These are phyloP conservation scores for Ptiloglossa arizonensis DNA, from an alignment of 1,140 invertebrate species.

Conservation along the genomic window DNA sequence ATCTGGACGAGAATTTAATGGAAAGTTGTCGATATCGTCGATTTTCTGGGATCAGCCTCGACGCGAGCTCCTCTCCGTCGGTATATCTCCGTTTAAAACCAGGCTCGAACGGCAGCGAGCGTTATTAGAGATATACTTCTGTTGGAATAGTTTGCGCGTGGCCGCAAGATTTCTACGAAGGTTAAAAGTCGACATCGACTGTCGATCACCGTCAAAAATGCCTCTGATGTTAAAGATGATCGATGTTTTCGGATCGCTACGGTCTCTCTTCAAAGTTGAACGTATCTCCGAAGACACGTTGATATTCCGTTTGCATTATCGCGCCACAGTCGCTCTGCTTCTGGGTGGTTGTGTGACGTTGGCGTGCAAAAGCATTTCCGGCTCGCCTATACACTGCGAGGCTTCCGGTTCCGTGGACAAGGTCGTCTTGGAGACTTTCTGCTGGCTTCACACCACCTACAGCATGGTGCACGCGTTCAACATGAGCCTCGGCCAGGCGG, in stretches of 20 bases:
- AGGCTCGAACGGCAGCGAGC: no score
- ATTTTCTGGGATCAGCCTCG: no score
- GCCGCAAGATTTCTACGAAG: background rate
- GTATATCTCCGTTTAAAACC: no score
- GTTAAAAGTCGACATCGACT: background rate
- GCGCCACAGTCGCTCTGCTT: slow-evolving; percentile 83
- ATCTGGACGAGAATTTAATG: no score
- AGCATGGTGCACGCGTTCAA: slow-evolving; percentile 84
- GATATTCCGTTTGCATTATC: slow-evolving; percentile 85
- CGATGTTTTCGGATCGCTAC: slow-evolving; percentile 79
- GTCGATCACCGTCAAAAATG: slow-evolving; percentile 60
- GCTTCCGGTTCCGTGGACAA: slow-evolving; percentile 84
- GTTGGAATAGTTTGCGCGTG: background rate
- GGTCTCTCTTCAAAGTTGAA: slow-evolving; percentile 82
- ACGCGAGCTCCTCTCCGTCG: no score
- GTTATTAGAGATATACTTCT: no score
- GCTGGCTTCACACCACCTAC: slow-evolving; percentile 89
- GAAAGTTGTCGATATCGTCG: no score
- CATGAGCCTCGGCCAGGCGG: slow-evolving; percentile 80
- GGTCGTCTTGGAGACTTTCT: slow-evolving; percentile 87
- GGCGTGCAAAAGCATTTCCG: slow-evolving; percentile 84
- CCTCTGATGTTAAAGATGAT: slow-evolving; percentile 81
- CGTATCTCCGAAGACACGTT: slow-evolving; percentile 83
- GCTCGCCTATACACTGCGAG: slow-evolving; percentile 86
- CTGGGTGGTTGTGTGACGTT: slow-evolving; percentile 82